Evolutionary conservation across 2,888 invertebrate genomes (phyloP).

Genomic region (Microctonus brassicae): DNA sequence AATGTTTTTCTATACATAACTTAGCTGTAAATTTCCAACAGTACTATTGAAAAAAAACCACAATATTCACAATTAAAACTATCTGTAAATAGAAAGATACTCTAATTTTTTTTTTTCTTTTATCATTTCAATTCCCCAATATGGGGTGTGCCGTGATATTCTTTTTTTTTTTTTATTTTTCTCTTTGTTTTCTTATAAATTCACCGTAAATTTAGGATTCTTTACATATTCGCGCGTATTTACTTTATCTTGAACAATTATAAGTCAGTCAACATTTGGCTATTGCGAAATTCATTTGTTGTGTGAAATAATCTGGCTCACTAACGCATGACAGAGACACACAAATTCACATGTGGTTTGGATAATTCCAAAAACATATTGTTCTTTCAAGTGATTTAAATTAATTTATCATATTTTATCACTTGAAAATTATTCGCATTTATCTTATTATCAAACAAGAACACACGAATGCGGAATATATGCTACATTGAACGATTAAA

Average conservation of each 20-base stretch:
- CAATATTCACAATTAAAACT: constrained; percentile 33
- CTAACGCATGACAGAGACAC: background rate
- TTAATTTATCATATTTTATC: constrained; percentile 16
- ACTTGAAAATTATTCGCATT: background rate
- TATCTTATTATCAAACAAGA: background rate
- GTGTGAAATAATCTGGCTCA: constrained; percentile 32
- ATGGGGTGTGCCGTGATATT: constrained; percentile 54
- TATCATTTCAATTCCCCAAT: constrained; percentile 53
- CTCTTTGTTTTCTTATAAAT: constrained; percentile 34
- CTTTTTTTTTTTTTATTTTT: constrained; percentile 44
- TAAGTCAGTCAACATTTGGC: constrained; percentile 43
- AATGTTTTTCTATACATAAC: constrained; percentile 17
- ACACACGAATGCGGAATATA: constrained; percentile 29
- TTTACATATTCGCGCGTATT: constrained; percentile 27
- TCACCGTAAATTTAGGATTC: constrained; percentile 5
- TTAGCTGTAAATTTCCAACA: constrained; percentile 37
- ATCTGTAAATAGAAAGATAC: constrained; percentile 42
- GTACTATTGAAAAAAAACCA: background rate
- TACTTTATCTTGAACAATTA: constrained; percentile 36
- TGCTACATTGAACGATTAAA: constrained; percentile 32
- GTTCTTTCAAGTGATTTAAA: constrained; percentile 20
- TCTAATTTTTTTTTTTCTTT: constrained; percentile 28
- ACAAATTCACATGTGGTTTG: background rate
- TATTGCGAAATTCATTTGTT: constrained; percentile 39
- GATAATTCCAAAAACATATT: background rate